These are phyloP conservation scores for Tympanuchus pallidicinctus DNA, from an alignment of 2,113 vertebrate genomes.

Conservation along the genomic window DNA sequence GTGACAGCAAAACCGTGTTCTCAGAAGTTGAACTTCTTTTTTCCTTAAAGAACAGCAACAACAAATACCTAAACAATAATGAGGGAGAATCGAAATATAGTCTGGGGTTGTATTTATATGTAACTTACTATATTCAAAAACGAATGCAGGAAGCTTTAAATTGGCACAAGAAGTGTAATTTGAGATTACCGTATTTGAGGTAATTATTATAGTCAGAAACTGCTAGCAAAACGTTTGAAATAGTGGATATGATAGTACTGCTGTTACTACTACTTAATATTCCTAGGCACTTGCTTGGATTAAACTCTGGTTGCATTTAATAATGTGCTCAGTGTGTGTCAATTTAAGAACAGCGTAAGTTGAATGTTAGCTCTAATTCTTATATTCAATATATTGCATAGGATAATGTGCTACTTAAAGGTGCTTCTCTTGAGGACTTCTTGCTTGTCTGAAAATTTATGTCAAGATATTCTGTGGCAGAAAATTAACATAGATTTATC, in stretches of 20 bases:
- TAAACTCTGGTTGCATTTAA: background rate
- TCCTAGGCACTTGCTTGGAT: background rate
- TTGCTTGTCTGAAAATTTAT: constrained; percentile 1
- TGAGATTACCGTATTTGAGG: background rate
- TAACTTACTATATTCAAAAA: background rate
- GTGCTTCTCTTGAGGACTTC: background rate
- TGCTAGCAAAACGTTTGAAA: background rate
- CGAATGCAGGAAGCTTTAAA: background rate
- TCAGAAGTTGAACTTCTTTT: background rate
- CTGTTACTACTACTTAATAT: background rate
- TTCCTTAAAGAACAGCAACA: background rate
- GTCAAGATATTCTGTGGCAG: background rate
- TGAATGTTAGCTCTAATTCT: background rate
- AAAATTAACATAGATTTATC: background rate
- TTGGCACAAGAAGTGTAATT: background rate
- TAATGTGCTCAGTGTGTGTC: background rate
- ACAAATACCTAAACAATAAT: background rate
- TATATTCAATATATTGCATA: background rate
- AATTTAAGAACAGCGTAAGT: background rate
- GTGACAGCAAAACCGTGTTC: background rate
- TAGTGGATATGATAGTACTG: background rate
- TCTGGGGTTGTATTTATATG: background rate
- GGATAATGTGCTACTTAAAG: background rate
- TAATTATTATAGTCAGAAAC: background rate
- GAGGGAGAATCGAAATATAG: background rate